Evolutionary conservation across 2,888 invertebrate genomes (phyloP).

Genomic region (Perithous albicinctus): DNA sequence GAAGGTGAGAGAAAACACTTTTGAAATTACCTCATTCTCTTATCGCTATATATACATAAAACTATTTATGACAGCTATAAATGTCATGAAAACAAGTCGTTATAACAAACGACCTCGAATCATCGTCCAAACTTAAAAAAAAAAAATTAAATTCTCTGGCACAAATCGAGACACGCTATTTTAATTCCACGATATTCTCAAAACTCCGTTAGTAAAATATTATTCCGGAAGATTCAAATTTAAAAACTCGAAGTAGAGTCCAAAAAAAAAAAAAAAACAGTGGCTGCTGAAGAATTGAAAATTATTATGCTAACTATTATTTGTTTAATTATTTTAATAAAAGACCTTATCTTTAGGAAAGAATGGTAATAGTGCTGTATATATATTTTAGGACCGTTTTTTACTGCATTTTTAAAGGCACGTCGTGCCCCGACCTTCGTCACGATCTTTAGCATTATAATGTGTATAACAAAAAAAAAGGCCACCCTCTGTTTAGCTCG

Average conservation of each 20-base stretch:
- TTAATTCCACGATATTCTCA: neutral
- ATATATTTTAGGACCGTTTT: neutral
- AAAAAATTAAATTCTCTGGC: neutral
- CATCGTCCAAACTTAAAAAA: neutral
- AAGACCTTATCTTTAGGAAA: neutral
- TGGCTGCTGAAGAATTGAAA: neutral
- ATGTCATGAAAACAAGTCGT: neutral
- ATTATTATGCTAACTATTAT: neutral
- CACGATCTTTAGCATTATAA: constrained; percentile 7
- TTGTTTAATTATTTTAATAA: neutral
- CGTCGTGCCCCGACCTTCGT: neutral
- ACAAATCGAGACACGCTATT: neutral
- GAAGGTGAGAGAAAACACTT: constrained; percentile 86
- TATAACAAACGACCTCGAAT: neutral
- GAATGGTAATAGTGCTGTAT: neutral
- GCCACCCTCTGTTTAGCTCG: neutral
- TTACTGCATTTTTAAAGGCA: neutral
- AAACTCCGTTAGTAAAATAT: neutral
- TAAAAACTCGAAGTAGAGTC: too few species aligned
- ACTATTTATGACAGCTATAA: neutral
- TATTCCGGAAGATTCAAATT: too few species aligned
- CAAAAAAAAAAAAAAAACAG: neutral
- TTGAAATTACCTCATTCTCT: constrained; percentile 27
- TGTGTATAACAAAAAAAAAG: neutral
- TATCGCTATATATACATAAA: neutral